Percentiles rank a stretch among this genome's conserved stretches.
These are phyloP conservation scores for Epistrophella euchroma DNA, from an alignment of 2,888 invertebrate genomes.

Conservation along the genomic window DNA sequence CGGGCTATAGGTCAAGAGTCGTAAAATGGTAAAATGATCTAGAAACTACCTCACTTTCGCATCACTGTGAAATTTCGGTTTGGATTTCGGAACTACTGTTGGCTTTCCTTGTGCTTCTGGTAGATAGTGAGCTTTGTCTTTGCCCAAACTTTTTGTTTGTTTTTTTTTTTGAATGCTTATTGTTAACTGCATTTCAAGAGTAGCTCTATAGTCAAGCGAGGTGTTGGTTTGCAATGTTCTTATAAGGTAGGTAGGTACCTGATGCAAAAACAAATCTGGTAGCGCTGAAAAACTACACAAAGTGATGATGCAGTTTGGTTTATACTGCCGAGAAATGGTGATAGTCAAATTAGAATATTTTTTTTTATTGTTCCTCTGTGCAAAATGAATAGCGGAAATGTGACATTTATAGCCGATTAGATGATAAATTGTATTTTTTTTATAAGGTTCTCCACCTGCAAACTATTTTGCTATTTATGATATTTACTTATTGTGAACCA, in stretches of 20 bases:
- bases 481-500: too few relatives aligned
- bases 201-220: constrained; percentile 6
- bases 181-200: constrained; percentile 8
- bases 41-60: constrained; percentile 43
- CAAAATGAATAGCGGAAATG: neutral
- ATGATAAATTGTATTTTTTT: neutral
- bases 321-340: neutral
- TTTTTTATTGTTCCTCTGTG: neutral
- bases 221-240: constrained; percentile 1
- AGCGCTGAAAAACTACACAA: neutral
- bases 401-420: constrained; percentile 12
- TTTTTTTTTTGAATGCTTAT: neutral
- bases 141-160: neutral
- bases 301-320: neutral
- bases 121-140: neutral
- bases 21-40: constrained; percentile 64
- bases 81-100: neutral
- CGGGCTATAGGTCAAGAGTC: constrained; percentile 58
- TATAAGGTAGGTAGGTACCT: neutral
- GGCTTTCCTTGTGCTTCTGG: neutral
- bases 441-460: too few relatives aligned
- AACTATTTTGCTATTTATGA: too few relatives aligned
- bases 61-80: neutral
- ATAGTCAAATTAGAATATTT: neutral
- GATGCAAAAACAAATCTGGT: constrained; percentile 1